Conservation (phyloP, 2,797 vertebrate species). For the Adelosebastes latens region DNA sequence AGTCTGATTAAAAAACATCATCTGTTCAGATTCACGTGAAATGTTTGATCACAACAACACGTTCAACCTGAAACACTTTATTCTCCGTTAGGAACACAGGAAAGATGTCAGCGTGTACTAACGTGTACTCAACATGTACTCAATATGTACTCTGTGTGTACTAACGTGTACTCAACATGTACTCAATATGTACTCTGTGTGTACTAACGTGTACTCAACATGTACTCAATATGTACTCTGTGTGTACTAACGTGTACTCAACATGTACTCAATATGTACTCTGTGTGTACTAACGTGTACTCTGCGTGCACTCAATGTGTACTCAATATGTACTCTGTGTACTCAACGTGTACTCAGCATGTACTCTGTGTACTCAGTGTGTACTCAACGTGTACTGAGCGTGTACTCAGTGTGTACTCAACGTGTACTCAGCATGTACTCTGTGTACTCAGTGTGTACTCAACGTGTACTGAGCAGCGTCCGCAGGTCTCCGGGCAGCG, state of each 20-base stretch:
- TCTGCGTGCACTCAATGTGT: not conserved
- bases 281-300: not conserved
- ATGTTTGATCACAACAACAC: not conserved
- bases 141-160: not conserved
- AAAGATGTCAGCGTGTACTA: too few relatives aligned
- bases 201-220: not conserved
- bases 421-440: not conserved
- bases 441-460: not conserved
- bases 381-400: too few relatives aligned
- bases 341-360: too few relatives aligned
- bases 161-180: too few relatives aligned
- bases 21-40: not conserved
- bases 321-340: too few relatives aligned
- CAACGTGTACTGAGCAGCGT: constrained; percentile 66
- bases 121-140: not conserved
- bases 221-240: not conserved
- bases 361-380: too few relatives aligned
- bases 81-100: too few relatives aligned
- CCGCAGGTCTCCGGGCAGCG: constrained; percentile 90
- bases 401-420: not conserved
- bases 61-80: not conserved
- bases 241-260: not conserved
- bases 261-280: not conserved
- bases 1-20: not conserved
- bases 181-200: too few relatives aligned